Evolutionary conservation across 2,113 vertebrate genomes (phyloP), one percentile per base, ranked within the genome.

Genomic region (Python bivittatus): DNA sequence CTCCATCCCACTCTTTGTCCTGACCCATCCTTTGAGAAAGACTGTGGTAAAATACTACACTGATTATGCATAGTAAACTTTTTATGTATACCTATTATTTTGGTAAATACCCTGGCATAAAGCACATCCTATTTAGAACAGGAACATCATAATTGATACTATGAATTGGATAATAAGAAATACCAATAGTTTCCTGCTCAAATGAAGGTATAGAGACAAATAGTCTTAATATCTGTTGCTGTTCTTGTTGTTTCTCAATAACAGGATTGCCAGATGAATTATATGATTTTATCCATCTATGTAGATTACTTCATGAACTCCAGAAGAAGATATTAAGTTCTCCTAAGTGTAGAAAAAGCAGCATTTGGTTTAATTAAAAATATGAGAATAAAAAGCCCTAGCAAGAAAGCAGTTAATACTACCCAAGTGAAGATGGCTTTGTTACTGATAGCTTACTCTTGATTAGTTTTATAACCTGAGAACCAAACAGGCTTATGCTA

Each of bases 341-440:
- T 25, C 88, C 3, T 92, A 87, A 96, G 61, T 83, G 57, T 48
- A 48, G 48, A 88, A 58, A 93, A 93, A 91, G 1, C 68, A 33
- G 86, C 9, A 42, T 2, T 0, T 61, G 87, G 93, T 1, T 60
- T 96, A 92, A 95, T 91, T 92, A 93, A 95, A 93, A 93, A 20
- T 83, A 79, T 12, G 33, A 23, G 88, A 54, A 56, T 56, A 90
- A 11, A 58, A 91, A 87, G 2, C 1, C 6, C 79, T 90, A 92
- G 90, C 10, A 94, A 94, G 95, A 92, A 58, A 52, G 1, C 3
- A 88, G 8, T 0, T 0, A 0, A 3, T 93, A 95, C 94, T 93
- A 93, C 84, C 4, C 0, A 89, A 4, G 6, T 94, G 56, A 90
- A 79, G 27, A 84, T 42, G 92, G 20, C 91, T 90, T 44, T 61